These are phyloP conservation scores for Eutolmus rufibarbis DNA, from an alignment of 2,888 invertebrate species.

Conservation along the genomic window DNA sequence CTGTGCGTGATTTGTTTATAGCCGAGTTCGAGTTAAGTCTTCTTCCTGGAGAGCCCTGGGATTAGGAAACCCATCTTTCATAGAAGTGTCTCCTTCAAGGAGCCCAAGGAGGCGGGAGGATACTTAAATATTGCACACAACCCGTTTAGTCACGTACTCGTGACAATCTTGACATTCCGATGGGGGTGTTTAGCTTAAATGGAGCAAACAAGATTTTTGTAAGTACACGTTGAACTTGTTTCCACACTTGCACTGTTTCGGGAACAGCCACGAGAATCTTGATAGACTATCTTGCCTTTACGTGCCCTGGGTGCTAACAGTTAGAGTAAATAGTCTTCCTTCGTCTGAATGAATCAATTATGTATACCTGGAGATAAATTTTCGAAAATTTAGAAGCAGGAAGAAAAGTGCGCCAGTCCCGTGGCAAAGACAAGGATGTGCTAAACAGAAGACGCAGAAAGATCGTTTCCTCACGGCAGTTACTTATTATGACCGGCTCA, in stretches of 20 bases:
- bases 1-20: slow-evolving; percentile 36
- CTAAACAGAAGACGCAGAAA: neutral
- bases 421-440: neutral
- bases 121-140: slow-evolving; percentile 20
- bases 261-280: slow-evolving; percentile 16
- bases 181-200: slow-evolving; percentile 28
- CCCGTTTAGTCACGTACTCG: slow-evolving; percentile 35
- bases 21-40: slow-evolving; percentile 17
- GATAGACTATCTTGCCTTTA: slow-evolving; percentile 24
- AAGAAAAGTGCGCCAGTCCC: neutral
- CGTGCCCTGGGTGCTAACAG: slow-evolving; percentile 24
- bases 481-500: neutral
- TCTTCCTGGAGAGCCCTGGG: neutral
- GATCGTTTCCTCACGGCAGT: neutral
- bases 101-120: neutral
- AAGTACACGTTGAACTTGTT: slow-evolving; percentile 37
- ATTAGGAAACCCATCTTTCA: slow-evolving; percentile 26
- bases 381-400: slow-evolving; percentile 9
- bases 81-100: neutral
- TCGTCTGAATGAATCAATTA: slow-evolving; percentile 22
- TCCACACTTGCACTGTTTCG: slow-evolving; percentile 4
- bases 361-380: slow-evolving; percentile 26
- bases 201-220: slow-evolving; percentile 39
- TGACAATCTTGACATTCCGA: slow-evolving; percentile 34
- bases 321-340: slow-evolving; percentile 17